Evolutionary conservation across 1,140 invertebrate species (phyloP), one percentile per base, ranked within the genome.

Genomic region (Hycleus cichorii): DNA sequence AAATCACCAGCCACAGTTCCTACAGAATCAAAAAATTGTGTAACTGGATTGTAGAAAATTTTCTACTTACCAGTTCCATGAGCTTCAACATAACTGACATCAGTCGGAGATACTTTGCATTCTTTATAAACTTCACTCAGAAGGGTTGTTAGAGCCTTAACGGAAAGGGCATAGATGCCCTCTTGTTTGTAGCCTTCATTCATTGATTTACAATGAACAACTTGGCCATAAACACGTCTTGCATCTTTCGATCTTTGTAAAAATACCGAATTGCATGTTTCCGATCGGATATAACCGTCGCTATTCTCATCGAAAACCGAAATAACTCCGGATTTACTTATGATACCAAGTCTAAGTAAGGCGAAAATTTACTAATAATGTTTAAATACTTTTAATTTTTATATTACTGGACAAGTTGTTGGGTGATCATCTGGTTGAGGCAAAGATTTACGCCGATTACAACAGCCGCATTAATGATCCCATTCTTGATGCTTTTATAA

Each of bases 131-230:
- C 89, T 67, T 95, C 88, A 24, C 80, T 73, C 0, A 97, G 73
- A 0, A 98, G 76, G 48, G 79, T 74, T 58, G 86, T 84, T 74
- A 97, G 95, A 49, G 90, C 79, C 18, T 83, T 76, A 26, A 89
- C 90, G 2, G 90, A 91, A 0, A 95, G 95, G 70, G 91, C 97
- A 0, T 91, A 95, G 57, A 98, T 94, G 9, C 90, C 90, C 68
- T 79, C 69, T 39, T 77, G 74, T 73, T 88, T 89, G 69, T 80
- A 83, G 0, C 93, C 93, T 76, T 95, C 92, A 67, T 87, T 89
- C 75, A 95, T 95, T 6, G 81, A 83, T 67, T 83, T 84, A 0
- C 79, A 75, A 64, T 81, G 76, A 1, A 81, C 64, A 0, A 80
- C 64, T 59, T 78, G 74, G 5, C 74, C 74, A 67, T 93, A 93